A percentile compares a stretch with the other conserved stretches of the same genome.
phyloP scores from a whole-genome alignment of 1,140 invertebrate species.

The Ephestia elutella region DNA sequence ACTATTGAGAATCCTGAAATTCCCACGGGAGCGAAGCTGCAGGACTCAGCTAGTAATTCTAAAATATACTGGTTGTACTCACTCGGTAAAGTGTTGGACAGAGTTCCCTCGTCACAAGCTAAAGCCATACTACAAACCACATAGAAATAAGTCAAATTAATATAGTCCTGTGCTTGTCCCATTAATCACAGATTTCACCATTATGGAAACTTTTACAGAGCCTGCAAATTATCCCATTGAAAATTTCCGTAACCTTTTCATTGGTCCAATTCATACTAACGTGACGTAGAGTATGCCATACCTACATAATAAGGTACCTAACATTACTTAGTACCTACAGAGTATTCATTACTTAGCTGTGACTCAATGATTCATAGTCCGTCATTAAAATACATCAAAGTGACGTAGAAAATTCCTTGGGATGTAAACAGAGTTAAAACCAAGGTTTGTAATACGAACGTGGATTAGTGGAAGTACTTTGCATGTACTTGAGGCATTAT shows the following conservation, averaged over 20 bases:
- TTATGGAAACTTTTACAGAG: constrained; percentile 8
- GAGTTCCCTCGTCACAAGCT: background rate
- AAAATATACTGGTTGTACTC: background rate
- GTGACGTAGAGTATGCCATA: background rate
- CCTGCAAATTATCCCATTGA: constrained; percentile 10
- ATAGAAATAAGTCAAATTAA: constrained; percentile 1
- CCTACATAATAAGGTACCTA: background rate
- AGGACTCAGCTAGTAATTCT: too few species aligned
- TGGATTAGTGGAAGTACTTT: background rate
- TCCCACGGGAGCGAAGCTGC: too few species aligned
- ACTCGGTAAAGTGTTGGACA: background rate
- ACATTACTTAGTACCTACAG: background rate
- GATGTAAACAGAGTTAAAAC: background rate
- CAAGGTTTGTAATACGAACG: background rate
- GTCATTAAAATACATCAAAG: background rate
- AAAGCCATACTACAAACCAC: background rate
- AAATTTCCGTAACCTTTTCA: constrained; percentile 8
- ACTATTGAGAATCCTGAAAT: too few species aligned
- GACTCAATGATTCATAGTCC: background rate
- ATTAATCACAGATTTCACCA: constrained; percentile 14
- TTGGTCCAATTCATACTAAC: background rate
- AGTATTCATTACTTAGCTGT: background rate
- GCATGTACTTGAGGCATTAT: too few species aligned
- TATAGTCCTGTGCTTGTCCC: background rate
- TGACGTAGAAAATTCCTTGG: background rate